Base-by-base conservation (phyloP, 2,888 invertebrate species). In the Bellardia bayeri region DNA sequence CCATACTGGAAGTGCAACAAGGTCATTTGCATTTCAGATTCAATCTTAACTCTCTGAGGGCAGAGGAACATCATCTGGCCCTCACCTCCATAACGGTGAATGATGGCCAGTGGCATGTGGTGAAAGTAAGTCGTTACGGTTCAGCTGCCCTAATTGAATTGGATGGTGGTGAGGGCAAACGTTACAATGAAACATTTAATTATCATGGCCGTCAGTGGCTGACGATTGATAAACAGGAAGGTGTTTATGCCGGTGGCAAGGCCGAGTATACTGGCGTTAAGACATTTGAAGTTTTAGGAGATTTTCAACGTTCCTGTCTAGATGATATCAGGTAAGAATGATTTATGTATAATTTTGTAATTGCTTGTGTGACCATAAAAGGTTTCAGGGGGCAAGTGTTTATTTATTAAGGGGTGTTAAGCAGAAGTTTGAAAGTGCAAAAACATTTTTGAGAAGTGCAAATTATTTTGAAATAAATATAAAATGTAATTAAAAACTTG, bases 101-200 rank as follows among this genome's bases (percentile, higher is more conserved):
- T 91, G 98, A 98, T 92, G 99, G 99, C 1, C 98, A 98, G 91
- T 99, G 99, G 99, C 99, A 99, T 93, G 97, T 97, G 76, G 98
- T 98, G 8, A 96, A 97, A 89, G 97, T 98, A 0, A 97, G 97
- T 89, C 95, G 99, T 79, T 98, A 97, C 90, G 98, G 98, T 56
- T 98, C 97, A 85, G 97, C 98, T 11, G 98, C 98, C 3, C 97
- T 97, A 76, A 94, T 99, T 88, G 97, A 97, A 93, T 94, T 99
- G 89, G 99, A 99, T 92, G 98, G 98, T 5, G 99, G 99, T 4
- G 98, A 99, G 94, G 98, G 98, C 0, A 94, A 98, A 89, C 95
- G 98, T 86, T 98, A 97, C 94, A 98, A 98, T 92, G 98, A 98
- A 93, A 97, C 98, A 0, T 98, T 98, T 93, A 96, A 95, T 54